Evolutionary conservation across 2,797 vertebrate genomes (phyloP).

Genomic region (Potorous gilbertii): DNA sequence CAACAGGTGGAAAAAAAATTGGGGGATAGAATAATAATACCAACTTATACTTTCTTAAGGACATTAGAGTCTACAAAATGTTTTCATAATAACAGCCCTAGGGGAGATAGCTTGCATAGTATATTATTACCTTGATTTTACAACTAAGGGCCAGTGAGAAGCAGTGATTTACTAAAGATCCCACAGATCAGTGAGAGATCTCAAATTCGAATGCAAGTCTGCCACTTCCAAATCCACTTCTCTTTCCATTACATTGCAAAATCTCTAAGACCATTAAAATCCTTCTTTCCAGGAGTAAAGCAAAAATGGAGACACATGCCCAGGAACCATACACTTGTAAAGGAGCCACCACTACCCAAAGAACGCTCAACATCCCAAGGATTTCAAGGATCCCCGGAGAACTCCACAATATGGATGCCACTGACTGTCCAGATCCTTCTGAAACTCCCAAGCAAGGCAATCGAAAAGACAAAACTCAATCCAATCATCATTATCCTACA

Average conservation of each 20-base stretch:
- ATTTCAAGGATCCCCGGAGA: neutral
- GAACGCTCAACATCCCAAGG: neutral
- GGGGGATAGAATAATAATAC: neutral
- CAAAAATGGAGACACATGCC: neutral
- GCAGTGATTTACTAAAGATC: neutral
- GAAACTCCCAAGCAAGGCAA: conserved; percentile 51
- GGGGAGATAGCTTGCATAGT: neutral
- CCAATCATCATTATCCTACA: conserved; percentile 45
- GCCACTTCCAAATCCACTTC: neutral
- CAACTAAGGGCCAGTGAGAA: neutral
- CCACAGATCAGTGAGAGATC: neutral
- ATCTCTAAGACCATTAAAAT: neutral
- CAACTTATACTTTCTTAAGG: neutral
- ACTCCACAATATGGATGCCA: neutral
- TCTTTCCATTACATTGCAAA: neutral
- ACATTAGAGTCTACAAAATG: neutral
- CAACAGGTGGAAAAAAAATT: neutral
- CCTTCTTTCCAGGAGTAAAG: neutral
- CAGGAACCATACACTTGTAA: neutral
- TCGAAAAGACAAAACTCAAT: conserved; percentile 42
- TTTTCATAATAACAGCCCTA: neutral
- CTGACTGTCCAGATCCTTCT: neutral
- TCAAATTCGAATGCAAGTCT: neutral
- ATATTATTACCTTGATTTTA: neutral
- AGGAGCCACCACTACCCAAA: neutral